Percentiles rank a stretch among this genome's conserved stretches.
Evolutionary conservation across 2,888 invertebrate species (phyloP).

Genomic region (Ectemnius lituratus): DNA sequence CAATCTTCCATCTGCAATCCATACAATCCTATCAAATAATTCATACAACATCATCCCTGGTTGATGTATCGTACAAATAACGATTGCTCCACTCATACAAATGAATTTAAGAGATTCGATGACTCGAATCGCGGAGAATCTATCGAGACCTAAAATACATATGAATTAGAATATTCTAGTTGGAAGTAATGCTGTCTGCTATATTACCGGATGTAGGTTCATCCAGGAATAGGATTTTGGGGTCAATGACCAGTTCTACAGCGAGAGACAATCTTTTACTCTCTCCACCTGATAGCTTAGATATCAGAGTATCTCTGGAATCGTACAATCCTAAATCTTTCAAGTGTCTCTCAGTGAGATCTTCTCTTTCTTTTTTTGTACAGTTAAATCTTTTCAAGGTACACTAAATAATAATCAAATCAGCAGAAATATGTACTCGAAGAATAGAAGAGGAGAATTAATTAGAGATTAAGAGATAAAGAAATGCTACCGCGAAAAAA

Average conservation of each 20-base stretch:
- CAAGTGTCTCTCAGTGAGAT: conserved; percentile 41
- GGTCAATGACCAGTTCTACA: conserved; percentile 66
- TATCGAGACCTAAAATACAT: conserved; percentile 79
- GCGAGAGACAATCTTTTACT: conserved; percentile 81
- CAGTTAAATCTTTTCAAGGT: conserved; percentile 54
- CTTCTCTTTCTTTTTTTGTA: too few relatives aligned
- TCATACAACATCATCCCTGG: conserved; percentile 79
- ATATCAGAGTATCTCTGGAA: conserved; percentile 76
- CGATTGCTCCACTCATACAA: conserved; percentile 75
- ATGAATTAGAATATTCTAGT: background rate
- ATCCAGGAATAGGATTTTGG: conserved; percentile 62
- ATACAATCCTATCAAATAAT: conserved; percentile 77
- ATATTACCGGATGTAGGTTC: conserved; percentile 64
- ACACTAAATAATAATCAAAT: conserved; percentile 38
- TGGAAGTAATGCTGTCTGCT: background rate
- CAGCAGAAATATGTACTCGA: conserved; percentile 29
- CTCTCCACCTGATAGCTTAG: conserved; percentile 82
- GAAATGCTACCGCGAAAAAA: conserved; percentile 81
- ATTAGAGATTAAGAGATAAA: too few relatives aligned
- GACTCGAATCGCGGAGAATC: conserved; percentile 80
- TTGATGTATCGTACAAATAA: conserved; percentile 81
- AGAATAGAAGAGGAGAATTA: too few relatives aligned
- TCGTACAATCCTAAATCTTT: conserved; percentile 58
- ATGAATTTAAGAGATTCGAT: conserved; percentile 75
- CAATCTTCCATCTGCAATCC: conserved; percentile 79